Conservation (phyloP, 1,140 invertebrate genomes). For the Oppia nitens region DNA sequence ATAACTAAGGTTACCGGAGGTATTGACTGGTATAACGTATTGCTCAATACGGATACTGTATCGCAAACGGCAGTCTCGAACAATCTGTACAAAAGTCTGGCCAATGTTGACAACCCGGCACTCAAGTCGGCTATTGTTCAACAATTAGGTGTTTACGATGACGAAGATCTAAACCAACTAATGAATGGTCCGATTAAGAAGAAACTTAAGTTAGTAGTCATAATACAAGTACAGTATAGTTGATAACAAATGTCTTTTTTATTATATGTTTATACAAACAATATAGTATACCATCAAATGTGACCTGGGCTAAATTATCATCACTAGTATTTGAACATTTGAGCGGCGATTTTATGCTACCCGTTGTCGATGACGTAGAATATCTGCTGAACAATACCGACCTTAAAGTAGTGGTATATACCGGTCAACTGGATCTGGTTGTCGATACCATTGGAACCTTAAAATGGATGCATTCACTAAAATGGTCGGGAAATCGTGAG, state of each 20-base stretch:
- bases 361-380: constrained; percentile 42
- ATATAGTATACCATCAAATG: constrained; percentile 39
- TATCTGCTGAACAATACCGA: constrained; percentile 42
- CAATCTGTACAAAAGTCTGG: too few relatives aligned
- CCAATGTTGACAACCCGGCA: too few relatives aligned
- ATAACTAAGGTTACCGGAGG: constrained; percentile 36
- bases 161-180: background rate
- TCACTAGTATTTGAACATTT: constrained; percentile 42
- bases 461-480: constrained; percentile 49
- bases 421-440: constrained; percentile 49
- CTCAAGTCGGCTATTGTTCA: background rate
- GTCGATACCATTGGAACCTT: constrained; percentile 47
- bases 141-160: background rate
- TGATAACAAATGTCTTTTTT: too few relatives aligned
- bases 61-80: too few relatives aligned
- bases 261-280: too few relatives aligned
- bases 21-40: constrained; percentile 56
- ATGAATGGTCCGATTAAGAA: background rate
- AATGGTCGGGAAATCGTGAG: constrained; percentile 38
- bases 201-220: too few relatives aligned
- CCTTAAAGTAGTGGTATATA: constrained; percentile 47
- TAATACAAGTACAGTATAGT: too few relatives aligned
- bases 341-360: constrained; percentile 62
- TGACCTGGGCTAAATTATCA: constrained; percentile 43
- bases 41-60: background rate